Evolutionary conservation across 92 coral and sea anemone species (phyloP), one percentile per base, ranked within the genome.

Genomic region (Parazoanthus swiftii): DNA sequence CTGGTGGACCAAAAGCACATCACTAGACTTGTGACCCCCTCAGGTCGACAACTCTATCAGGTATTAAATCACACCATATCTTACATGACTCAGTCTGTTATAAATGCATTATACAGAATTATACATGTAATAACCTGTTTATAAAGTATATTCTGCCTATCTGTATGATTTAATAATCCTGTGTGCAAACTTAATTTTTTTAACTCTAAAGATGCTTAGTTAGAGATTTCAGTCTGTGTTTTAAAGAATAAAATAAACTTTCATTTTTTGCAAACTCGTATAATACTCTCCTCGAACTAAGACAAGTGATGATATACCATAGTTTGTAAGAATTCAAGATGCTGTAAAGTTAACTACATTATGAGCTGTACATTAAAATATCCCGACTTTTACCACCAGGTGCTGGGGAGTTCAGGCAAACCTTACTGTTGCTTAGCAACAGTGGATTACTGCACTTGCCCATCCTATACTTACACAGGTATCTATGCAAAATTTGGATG

Each of bases 401-500:
- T 97, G 35, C 81, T 88, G 44, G 99, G 99, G 42, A 95, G 98
- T 85, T 93, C 99, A 42, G 98, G 96, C 50, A 94, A 92, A 79
- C 79, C 91, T 37, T 97, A 97, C 72, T 93, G 90, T 79, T 97
- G 98, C 85, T 91, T 97, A 46, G 86, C 92, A 58, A 88, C 91
- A 58, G 86, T 94, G 33, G 95, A 93, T 63, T 97, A 90, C 85
- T 97, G 99, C 72, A 93, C 99, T 33, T 97, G 99, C 73, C 99
- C 97, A 25, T 95, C 99, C 6, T 97, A 93, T 82, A 97, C 99
- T 37, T 97, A 91, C 85, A 95, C 98, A 92, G 99, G 99, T 97
- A 85, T 6, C 92, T n/a, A 48, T n/a, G 39, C 26, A 67, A 37
- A 8, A 85, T 16, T 71, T 39, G 23, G 10, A 35, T 15, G 33